phyloP scores from a whole-genome alignment of 2,888 invertebrate species.

The Andrena praecox region DNA sequence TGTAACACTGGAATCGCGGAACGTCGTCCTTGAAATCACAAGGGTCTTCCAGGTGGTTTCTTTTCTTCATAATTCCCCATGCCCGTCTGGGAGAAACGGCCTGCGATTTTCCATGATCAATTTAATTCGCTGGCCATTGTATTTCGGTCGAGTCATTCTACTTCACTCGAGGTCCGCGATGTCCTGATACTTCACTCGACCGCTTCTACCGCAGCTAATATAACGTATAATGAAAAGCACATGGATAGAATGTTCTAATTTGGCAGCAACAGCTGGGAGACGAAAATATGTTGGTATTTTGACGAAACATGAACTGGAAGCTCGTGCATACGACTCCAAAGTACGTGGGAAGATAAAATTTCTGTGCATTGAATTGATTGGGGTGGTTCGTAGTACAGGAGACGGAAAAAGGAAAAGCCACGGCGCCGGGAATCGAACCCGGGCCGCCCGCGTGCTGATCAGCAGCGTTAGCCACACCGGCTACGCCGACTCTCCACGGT shows the following conservation, averaged over 20 bases:
- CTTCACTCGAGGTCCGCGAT: neutral
- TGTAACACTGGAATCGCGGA: conserved; percentile 2
- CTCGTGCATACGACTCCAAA: no score
- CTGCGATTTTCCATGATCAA: conserved; percentile 6
- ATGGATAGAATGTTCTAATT: neutral
- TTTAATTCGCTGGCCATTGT: conserved; percentile 29
- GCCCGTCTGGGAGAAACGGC: conserved; percentile 2
- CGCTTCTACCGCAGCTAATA: conserved; percentile 28
- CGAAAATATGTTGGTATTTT: no score
- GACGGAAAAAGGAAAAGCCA: no score
- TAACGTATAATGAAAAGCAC: conserved; percentile 16
- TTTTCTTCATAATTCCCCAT: neutral
- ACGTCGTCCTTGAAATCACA: conserved; percentile 2
- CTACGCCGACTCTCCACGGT: no score
- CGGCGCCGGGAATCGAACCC: no score
- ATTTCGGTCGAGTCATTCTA: conserved; percentile 23
- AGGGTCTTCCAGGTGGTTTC: neutral
- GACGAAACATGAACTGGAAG: no score
- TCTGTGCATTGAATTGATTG: no score
- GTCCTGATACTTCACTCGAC: conserved; percentile 2
- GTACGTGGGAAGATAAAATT: no score
- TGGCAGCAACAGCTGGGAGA: no score
- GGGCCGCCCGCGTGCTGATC: no score
- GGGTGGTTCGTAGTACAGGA: no score
- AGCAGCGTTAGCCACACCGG: no score